Percentiles rank a stretch among this genome's conserved stretches.
Conservation (phyloP, 2,113 vertebrate genomes). For the Bos taurus region DNA sequence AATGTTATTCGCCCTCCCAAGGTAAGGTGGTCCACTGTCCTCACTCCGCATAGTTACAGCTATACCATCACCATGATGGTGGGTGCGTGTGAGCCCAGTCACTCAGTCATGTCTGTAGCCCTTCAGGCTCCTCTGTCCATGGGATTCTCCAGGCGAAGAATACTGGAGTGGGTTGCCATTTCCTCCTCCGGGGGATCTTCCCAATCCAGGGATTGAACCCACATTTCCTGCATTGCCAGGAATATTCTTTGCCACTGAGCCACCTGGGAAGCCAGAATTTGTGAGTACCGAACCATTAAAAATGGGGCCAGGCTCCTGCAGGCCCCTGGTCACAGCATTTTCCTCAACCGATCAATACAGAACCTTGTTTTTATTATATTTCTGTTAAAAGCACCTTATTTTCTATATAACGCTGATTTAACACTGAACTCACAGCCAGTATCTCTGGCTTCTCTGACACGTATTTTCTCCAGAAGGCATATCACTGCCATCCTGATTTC, state of each 20-base stretch:
- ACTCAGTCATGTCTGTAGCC: background rate
- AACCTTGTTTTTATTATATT: background rate
- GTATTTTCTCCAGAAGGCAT: background rate
- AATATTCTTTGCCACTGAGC: background rate
- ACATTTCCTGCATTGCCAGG: background rate
- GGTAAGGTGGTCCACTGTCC: too few relatives aligned
- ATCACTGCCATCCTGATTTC: too few relatives aligned
- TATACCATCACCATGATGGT: background rate
- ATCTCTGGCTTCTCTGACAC: background rate
- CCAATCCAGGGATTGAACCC: background rate
- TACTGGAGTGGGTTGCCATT: background rate
- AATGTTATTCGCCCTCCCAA: background rate
- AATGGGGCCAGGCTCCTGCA: accelerated
- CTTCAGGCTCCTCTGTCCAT: background rate
- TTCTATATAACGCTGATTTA: background rate
- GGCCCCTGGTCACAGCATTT: too few relatives aligned
- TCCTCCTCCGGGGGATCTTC: background rate
- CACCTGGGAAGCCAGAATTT: background rate
- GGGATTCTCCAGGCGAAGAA: background rate
- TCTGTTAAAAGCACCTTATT: background rate
- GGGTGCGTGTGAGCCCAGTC: background rate
- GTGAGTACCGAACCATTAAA: background rate
- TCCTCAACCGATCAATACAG: accelerated
- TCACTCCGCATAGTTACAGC: accelerated
- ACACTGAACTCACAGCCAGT: background rate